Evolutionary conservation across 2,797 vertebrate species (phyloP).

Genomic region (Amblyopsis hoosieri): DNA sequence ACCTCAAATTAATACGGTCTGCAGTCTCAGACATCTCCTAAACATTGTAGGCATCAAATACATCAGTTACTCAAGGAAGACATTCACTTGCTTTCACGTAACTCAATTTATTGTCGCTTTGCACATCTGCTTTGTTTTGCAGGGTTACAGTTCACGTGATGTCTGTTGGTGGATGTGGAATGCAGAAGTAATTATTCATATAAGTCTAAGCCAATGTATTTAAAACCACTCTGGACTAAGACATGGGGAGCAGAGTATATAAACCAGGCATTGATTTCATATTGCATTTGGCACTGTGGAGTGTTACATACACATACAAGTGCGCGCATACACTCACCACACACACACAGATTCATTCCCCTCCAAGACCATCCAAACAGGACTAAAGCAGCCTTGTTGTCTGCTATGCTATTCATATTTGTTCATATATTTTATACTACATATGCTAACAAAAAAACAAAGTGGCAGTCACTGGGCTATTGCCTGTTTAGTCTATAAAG

Average conservation of each 20-base stretch:
- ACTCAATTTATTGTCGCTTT: slow-evolving; percentile 57
- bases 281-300: slow-evolving; percentile 39
- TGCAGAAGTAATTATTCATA: neutral
- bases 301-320: slow-evolving; percentile 33
- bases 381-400: neutral
- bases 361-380: neutral
- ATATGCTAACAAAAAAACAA: too few species aligned
- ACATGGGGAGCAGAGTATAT: slow-evolving; percentile 8
- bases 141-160: slow-evolving; percentile 33
- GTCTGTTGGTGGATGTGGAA: neutral
- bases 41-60: neutral
- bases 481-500: too few species aligned
- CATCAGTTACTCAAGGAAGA: slow-evolving; percentile 8
- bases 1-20: slow-evolving; percentile 2
- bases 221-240: slow-evolving; percentile 18
- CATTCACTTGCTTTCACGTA: slow-evolving; percentile 26
- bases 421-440: too few species aligned
- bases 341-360: slow-evolving; percentile 5
- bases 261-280: slow-evolving; percentile 16
- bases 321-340: slow-evolving; percentile 15
- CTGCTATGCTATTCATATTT: too few species aligned
- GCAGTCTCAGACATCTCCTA: neutral
- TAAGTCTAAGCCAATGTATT: slow-evolving; percentile 8
- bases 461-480: too few species aligned
- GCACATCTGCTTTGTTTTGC: slow-evolving; percentile 25